Base-by-base conservation (phyloP, 2,113 vertebrate genomes). In the Callionymus lyra region DNA sequence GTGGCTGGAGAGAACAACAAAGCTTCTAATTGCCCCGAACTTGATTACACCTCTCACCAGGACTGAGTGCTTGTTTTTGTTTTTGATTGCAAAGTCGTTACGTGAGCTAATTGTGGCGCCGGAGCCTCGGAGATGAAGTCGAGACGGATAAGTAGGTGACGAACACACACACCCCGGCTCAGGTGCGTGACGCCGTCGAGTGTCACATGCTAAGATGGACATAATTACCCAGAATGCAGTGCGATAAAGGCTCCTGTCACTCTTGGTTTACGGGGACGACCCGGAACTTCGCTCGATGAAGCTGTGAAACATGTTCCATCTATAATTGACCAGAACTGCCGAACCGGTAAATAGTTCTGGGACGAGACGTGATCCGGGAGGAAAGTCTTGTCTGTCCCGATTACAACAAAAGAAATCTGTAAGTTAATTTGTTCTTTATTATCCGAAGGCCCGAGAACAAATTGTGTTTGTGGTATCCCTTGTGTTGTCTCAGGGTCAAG, bases 1-100 rank as follows among this genome's bases (percentile, higher is more conserved):
- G 67, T 53, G 68, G 71, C 59, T 70, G 65, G 31, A 61, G 68
- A 77, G 67, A 77, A 77, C 74, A 80, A 80, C 81, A 80, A 76
- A 79, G 65, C 69, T 73, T 52, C 65, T 81, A 81, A 81, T 81
- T 83, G 77, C 76, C 71, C 68, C 18, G 81, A 80, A 79, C 70
- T 70, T 80, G 76, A 83, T 81, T 83, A 68, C 74, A 74, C 68
- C 74, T 74, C 78, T 80, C 70, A 66, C 70, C 72, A 73, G 72
- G 72, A 73, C 64, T 38, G 66, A 67, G 65, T 54, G 65, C 70
- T 68, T 81, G 74, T 80, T 78, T 76, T 78, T 76, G 65, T 72
- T 71, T 70, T 74, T 76, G 65, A 77, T 69, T 72, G 65, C 74
- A 58, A 63, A 61, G 72, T 71, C 47, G 63, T 78, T 79, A 65